Base-by-base conservation (phyloP, 1,140 invertebrate genomes). In the Copidosoma floridanum region DNA sequence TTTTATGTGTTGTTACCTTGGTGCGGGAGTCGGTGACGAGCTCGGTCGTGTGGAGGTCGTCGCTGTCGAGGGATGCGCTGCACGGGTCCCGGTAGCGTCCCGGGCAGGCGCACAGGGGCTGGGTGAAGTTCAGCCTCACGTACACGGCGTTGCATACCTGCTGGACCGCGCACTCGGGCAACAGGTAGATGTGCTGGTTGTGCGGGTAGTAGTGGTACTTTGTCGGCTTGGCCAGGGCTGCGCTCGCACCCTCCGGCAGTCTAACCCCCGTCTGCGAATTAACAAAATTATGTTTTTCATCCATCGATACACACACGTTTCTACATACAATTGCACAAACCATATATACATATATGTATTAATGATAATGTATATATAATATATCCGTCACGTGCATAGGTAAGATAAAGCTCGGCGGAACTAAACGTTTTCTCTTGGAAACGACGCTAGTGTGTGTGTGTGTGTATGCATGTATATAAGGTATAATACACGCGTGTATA, bases 121-220 rank as follows among this genome's bases (percentile, higher is more conserved):
- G 93, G 23, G 93, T 95, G 80, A 93, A 94, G 81, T 95, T 95
- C 50, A 95, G 79, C 57, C 93, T 83, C 26, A 94, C 89, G 79
- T 95, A 95, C 50, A 95, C 92, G 1, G 94, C 93, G 76, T 94
- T 95, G 81, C 93, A 95, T 55, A 94, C 92, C 85, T 94, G 83
- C 82, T 96, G 93, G 66, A 94, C 91, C 52, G 93, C 93, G 78
- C 93, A 95, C 81, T 95, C 93, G 53, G 93, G 93, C 55, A 95
- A 82, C 67, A 93, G 80, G 82, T 93, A 93, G 68, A 94, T 90
- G 77, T 94, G 91, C 78, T 94, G 91, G 80, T 94, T 94, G 81
- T 94, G 92, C n/a, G 92, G 92, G 78, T 93, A 94, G 81, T 93
- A 94, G 74, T 95, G 91, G 81, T 95, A 94, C 82, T 93, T 94